A percentile compares a stretch with the other conserved stretches of the same genome.
Evolutionary conservation across 2,797 vertebrate species (phyloP).

Genomic region (Sebastes wilsoni): DNA sequence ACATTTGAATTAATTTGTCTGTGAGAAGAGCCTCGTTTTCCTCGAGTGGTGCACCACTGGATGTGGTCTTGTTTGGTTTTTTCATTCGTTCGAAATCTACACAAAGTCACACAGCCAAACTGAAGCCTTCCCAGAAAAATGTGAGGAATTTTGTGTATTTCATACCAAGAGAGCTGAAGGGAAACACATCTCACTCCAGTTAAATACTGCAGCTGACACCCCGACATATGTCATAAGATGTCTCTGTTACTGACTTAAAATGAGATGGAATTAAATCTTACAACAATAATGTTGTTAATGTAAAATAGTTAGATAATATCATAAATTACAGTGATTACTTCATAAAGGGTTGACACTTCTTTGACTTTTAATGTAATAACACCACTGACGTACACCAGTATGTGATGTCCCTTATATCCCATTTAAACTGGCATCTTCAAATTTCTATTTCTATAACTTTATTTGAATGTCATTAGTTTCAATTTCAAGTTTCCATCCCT

Average conservation of each 20-base stretch:
- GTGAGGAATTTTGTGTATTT: slow-evolving; percentile 31
- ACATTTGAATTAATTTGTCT: background rate
- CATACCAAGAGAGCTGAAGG: background rate
- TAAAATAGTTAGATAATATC: background rate
- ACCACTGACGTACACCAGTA: background rate
- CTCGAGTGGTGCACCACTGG: background rate
- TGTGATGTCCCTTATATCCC: background rate
- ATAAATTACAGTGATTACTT: background rate
- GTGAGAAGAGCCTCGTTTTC: background rate
- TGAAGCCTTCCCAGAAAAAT: slow-evolving; percentile 31
- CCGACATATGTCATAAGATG: background rate
- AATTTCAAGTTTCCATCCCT: background rate
- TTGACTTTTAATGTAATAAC: background rate
- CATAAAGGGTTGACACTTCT: background rate
- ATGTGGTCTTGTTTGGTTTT: background rate
- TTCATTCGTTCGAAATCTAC: background rate
- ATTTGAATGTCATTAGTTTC: background rate
- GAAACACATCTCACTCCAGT: background rate
- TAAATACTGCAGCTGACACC: background rate
- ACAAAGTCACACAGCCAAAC: slow-evolving; percentile 15
- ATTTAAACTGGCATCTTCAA: background rate
- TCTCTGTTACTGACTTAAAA: background rate
- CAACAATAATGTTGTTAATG: background rate
- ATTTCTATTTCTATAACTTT: background rate
- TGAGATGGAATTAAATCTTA: background rate